Conservation (phyloP, 2,888 invertebrate genomes). For the Choreutis nemorana region DNA sequence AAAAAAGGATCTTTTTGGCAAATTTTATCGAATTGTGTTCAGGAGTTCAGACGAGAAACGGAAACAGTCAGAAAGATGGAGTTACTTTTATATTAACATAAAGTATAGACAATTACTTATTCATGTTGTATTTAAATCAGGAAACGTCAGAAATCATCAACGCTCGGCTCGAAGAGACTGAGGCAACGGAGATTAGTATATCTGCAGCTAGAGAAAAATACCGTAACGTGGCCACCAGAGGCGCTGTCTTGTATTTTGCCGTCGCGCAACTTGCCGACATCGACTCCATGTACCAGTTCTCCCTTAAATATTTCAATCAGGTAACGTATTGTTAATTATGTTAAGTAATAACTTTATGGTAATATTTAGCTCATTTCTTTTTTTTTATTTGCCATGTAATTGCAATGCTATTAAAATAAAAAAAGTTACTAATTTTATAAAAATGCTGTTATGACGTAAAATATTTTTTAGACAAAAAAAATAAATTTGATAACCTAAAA, state of each 20-base stretch:
- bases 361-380: too few species aligned
- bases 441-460: too few species aligned
- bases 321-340: too few species aligned
- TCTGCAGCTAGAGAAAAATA: constrained; percentile 88
- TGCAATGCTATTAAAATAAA: background rate
- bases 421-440: too few species aligned
- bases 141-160: constrained; percentile 92
- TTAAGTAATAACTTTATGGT: too few species aligned
- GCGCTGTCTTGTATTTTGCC: constrained; percentile 90
- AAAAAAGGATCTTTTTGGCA: too few species aligned
- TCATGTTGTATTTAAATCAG: constrained; percentile 28
- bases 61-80: background rate
- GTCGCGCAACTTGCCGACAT: constrained; percentile 88
- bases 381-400: too few species aligned
- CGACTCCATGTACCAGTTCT: constrained; percentile 97
- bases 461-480: too few species aligned
- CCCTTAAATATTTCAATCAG: constrained; percentile 84
- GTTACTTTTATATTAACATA: too few species aligned
- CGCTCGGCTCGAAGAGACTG: constrained; percentile 85
- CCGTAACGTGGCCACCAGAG: constrained; percentile 84
- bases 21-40: too few species aligned
- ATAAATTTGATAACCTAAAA: too few species aligned
- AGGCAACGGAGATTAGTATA: constrained; percentile 86
- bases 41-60: background rate
- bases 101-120: background rate